phyloP scores from a whole-genome alignment of 2,888 invertebrate species.

The Melanostoma scalare region DNA sequence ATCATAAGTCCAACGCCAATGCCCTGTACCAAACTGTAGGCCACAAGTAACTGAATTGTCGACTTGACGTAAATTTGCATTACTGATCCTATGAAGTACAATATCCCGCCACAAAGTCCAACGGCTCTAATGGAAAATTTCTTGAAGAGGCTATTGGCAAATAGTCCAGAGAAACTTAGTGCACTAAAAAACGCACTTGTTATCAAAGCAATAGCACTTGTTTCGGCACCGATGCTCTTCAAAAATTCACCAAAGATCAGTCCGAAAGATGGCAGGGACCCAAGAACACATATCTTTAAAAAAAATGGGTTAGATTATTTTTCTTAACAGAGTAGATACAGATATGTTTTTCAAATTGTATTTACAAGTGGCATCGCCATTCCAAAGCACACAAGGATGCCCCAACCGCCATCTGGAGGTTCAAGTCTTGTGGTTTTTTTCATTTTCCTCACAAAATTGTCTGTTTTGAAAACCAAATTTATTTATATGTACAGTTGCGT shows the following conservation, averaged over 20 bases:
- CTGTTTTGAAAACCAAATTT: not conserved
- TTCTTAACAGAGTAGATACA: conserved; percentile 20
- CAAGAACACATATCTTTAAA: conserved; percentile 86
- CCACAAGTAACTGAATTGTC: conserved; percentile 85
- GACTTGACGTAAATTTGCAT: conserved; percentile 85
- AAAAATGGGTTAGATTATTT: not conserved
- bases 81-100: conserved; percentile 86
- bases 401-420: conserved; percentile 91
- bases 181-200: conserved; percentile 86
- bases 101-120: conserved; percentile 85
- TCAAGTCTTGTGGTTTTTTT: conserved; percentile 73
- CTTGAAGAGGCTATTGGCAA: conserved; percentile 87
- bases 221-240: conserved; percentile 85
- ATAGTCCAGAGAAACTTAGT: conserved; percentile 84
- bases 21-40: conserved; percentile 87
- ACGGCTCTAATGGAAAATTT: conserved; percentile 87
- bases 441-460: conserved; percentile 19
- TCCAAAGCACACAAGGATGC: conserved; percentile 88
- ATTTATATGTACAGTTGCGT: not conserved
- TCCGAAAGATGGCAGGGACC: conserved; percentile 87
- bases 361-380: conserved; percentile 90
- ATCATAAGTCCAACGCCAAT: conserved; percentile 88
- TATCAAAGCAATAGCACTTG: conserved; percentile 87
- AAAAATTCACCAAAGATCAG: conserved; percentile 88
- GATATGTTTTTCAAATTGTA: not conserved